Evolutionary conservation across 2,888 invertebrate genomes (phyloP), one percentile per base, ranked within the genome.

Genomic region (Athalia circularis): DNA sequence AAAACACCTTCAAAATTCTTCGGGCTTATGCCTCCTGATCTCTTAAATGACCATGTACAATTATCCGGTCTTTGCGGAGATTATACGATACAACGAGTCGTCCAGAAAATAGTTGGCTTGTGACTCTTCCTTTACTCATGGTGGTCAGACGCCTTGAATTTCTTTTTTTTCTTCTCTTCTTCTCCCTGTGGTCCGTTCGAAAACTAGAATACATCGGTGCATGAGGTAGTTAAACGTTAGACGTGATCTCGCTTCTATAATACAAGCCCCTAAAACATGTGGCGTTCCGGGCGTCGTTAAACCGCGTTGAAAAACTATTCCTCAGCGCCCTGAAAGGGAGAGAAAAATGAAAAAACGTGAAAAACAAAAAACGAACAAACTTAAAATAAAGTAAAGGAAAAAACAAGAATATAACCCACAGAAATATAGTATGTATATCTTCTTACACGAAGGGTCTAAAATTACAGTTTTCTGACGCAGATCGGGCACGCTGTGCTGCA

Each of bases 401-500:
- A 72, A 61, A 57, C 29, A 29, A 29, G 29, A 29, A 29, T 1
- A 0, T 29, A 29, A 29, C 29, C 29, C 29, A 29, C 29, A 48
- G 59, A n/a, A n/a, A 61, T 72, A 72, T 47, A n/a, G 72, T 45
- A 75, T 50, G n/a, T n/a, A 75, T 62, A 61, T 75, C 64, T 75
- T 75, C 62, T 50, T 61, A 52, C 62, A 48, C 75, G 75, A 75
- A 75, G 54, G 75, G 48, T 75, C 75, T 61, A 75, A 75, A 75
- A 75, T 75, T 61, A 75, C 75, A 75, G 64, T 75, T 75, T 29
- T 29, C 29, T 64, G 75, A 75, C 75, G 75, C 62, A 15, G 75
- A 77, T 68, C 77, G 68, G 70, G 72, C 15, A 65, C 65, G 29
- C 29, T 29, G 29, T 29, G 29, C 29, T 29, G 80, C 83, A 80